Evolutionary conservation across 2,888 invertebrate species (phyloP).

Genomic region (Eudiplozoon nipponicum): DNA sequence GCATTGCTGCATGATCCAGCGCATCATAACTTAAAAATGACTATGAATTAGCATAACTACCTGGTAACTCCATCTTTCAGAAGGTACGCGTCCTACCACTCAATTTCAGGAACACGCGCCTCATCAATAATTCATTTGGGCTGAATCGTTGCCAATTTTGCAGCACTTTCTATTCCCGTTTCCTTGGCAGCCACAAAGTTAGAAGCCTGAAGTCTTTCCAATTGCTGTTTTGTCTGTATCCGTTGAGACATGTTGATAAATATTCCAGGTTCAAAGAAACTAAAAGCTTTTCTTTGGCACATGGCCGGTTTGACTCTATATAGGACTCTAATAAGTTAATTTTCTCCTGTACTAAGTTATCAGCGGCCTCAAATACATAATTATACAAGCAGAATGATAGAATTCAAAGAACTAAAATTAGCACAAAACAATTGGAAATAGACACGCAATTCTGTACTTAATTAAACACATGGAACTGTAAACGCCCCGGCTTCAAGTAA

Average conservation of each 20-base stretch:
- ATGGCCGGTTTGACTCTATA: constrained; percentile 20
- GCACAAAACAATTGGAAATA: too few relatives aligned
- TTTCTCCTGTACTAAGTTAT: too few relatives aligned
- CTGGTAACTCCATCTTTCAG: constrained; percentile 8
- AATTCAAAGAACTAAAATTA: too few relatives aligned
- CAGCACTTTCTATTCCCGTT: constrained; percentile 85
- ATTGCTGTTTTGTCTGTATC: constrained; percentile 56
- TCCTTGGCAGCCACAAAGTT: constrained; percentile 80
- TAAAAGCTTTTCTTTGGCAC: constrained; percentile 37
- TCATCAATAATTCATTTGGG: constrained; percentile 40
- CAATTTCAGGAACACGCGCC: constrained; percentile 44
- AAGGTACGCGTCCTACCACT: constrained; percentile 65
- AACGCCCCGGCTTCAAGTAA: too few relatives aligned
- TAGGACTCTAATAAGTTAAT: too few relatives aligned
- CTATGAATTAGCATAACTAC: too few relatives aligned
- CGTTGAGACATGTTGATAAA: constrained; percentile 62
- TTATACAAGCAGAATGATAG: too few relatives aligned
- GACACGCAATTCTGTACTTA: too few relatives aligned
- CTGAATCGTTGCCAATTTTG: constrained; percentile 62
- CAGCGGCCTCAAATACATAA: too few relatives aligned
- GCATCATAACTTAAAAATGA: too few relatives aligned
- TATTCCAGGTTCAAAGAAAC: constrained; percentile 80
- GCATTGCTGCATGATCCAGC: too few relatives aligned
- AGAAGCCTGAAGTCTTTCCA: constrained; percentile 70
- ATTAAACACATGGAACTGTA: too few relatives aligned